Evolutionary conservation across 1,140 invertebrate genomes (phyloP), one percentile per base, ranked within the genome.

Genomic region (Drosophila neocordata): DNA sequence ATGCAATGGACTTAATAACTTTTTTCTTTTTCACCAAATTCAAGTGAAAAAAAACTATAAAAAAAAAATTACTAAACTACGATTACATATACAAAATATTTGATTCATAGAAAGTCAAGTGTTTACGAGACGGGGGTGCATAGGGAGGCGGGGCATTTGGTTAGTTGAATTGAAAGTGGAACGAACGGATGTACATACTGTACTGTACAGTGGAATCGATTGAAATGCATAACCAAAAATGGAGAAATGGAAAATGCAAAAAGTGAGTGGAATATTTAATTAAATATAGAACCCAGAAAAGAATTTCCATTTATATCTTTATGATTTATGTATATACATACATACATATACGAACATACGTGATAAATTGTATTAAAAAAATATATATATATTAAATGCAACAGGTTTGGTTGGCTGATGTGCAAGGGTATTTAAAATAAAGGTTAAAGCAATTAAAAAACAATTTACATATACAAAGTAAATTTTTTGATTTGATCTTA

Each of bases 161-260:
- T 15, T 59, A 71, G 56, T 27, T 66, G 58, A 69, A 70, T 69
- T 52, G 81, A 85, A 84, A 84, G 81, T 84, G 80, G 80, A 65
- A 84, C 80, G 77, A 85, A 70, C 80, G 80, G 80, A 84, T 77
- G 82, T 85, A 22, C 69, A 79, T 69, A 78, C 59, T 41, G 66
- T 69, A 78, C 59, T 41, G 66, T 76, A 75, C 73, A 31, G 73
- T 75, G 73, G 72, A 73, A 56, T 56, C n/a, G 4, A 13, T 11
- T 34, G 13, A 34, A 56, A 27, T 22, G 15, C 22, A n/a, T 20
- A 27, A 9, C 15, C 24, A 34, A 18, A 56, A 56, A 27, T 35
- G 27, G 53, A 56, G 27, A 56, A 56, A 31, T 56, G 53, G 13
- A 15, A 56, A 56, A 56, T 35, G 53, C 27, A 18, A 20, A 41